Percentiles rank a stretch among this genome's conserved stretches.
phyloP scores from a whole-genome alignment of 2,888 invertebrate genomes.

The Heliothis peltigera region DNA sequence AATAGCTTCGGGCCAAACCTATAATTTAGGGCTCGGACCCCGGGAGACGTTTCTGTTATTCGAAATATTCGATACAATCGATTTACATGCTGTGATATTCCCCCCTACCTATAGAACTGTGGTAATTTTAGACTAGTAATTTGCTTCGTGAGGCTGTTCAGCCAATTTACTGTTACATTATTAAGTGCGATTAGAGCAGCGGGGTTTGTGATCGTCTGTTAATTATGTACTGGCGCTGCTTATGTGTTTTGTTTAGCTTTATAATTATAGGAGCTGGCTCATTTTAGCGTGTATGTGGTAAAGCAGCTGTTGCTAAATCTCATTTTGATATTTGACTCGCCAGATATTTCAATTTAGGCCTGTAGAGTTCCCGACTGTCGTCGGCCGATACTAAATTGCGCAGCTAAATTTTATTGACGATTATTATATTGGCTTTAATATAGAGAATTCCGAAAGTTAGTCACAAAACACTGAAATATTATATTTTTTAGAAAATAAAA shows the following conservation, averaged over 20 bases:
- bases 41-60: slow-evolving; percentile 75
- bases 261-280: slow-evolving; percentile 51
- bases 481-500: background rate
- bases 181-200: slow-evolving; percentile 69
- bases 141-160: slow-evolving; percentile 66
- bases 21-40: slow-evolving; percentile 83
- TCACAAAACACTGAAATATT: slow-evolving; percentile 3
- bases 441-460: slow-evolving; percentile 4
- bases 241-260: slow-evolving; percentile 53
- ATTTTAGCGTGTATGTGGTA: slow-evolving; percentile 29
- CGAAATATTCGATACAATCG: slow-evolving; percentile 75
- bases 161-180: slow-evolving; percentile 72
- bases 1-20: slow-evolving; percentile 84
- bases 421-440: slow-evolving; percentile 35
- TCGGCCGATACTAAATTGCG: slow-evolving; percentile 35
- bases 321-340: slow-evolving; percentile 36
- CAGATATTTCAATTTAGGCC: slow-evolving; percentile 31
- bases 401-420: slow-evolving; percentile 24
- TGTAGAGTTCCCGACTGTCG: slow-evolving; percentile 42
- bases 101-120: slow-evolving; percentile 67
- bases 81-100: slow-evolving; percentile 80
- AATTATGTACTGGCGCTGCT: slow-evolving; percentile 66
- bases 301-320: slow-evolving; percentile 46
- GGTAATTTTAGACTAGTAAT: slow-evolving; percentile 77
- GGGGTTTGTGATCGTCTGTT: slow-evolving; percentile 69